Evolutionary conservation across 2,797 vertebrate species (phyloP), one percentile per base, ranked within the genome.

Genomic region (Rhinophrynus dorsalis): DNA sequence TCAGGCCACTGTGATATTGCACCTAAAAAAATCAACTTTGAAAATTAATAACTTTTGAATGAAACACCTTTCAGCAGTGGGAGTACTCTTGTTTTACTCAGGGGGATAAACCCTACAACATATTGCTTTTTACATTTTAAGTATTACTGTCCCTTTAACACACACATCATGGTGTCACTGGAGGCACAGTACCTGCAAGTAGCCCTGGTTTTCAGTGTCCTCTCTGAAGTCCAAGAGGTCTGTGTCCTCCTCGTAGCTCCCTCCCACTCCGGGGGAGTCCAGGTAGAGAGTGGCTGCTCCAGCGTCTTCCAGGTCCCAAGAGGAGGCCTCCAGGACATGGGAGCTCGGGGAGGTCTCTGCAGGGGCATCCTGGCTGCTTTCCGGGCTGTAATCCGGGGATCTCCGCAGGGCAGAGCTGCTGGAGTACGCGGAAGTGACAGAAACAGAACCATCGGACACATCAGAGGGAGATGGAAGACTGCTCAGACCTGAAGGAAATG

Each of bases 361-460:
- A 1, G 48, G 30, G 29, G 52, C 24, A 33, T 75, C 55, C 78
- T 84, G 11, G 77, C 74, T 37, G 79, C 64, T 29, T 57, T 82
- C 76, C 3, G 78, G 77, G 75, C 78, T 81, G 70, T 78, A 57
- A 51, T 86, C 70, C 1, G 88, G 89, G 18, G 92, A 89, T 77
- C 91, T 83, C 78, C 87, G 83, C 23, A 82, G 82, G 2, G 89
- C 81, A 0, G 86, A 90, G 20, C 88, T 89, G 5, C 92, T 94
- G 51, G 93, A 95, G 81, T 94, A 96, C 66, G 93, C 92, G 0
- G 94, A 94, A 74, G 92, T 92, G 0, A 90, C 78, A 0, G 93
- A 94, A 2, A 90, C 84, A 0, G 92, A 83, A 12, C 77, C 81
- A 1, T 86, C 93, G 0, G 92, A 90, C 13, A 87, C 85, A 56